A percentile compares a stretch with the other conserved stretches of the same genome.
Evolutionary conservation across 1,140 invertebrate species (phyloP).

Genomic region (Pachypeltis micranthus): DNA sequence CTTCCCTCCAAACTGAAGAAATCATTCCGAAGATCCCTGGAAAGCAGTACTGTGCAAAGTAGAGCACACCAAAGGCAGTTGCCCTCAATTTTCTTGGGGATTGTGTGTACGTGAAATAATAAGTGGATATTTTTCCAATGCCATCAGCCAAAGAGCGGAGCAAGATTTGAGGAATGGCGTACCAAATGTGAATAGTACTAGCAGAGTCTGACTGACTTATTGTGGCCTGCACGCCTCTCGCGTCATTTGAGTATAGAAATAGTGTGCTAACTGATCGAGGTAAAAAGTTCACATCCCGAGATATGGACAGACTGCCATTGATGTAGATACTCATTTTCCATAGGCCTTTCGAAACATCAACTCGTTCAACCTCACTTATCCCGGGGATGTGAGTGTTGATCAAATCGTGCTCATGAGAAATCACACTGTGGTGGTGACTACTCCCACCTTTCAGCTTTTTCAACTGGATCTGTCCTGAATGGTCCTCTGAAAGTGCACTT

Average conservation of each 20-base stretch:
- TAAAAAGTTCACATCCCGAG: not conserved
- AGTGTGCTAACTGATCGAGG: not conserved
- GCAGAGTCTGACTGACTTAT: no score
- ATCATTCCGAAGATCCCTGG: not conserved
- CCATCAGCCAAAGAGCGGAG: not conserved
- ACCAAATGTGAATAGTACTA: no score
- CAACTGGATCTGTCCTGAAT: not conserved
- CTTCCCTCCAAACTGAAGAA: not conserved
- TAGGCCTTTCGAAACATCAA: not conserved
- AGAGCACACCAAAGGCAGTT: not conserved
- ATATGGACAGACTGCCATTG: not conserved
- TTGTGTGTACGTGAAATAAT: not conserved
- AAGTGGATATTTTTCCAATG: not conserved
- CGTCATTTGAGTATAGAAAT: no score
- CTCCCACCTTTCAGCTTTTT: not conserved
- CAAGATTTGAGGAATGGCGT: not conserved
- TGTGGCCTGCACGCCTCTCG: no score
- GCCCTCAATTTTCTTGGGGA: not conserved
- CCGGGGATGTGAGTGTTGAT: not conserved
- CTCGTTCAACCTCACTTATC: not conserved
- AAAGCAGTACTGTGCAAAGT: not conserved
- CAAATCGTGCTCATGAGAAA: not conserved
- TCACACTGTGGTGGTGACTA: not conserved
- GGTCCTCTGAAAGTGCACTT: not conserved
- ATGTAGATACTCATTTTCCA: not conserved